These are phyloP conservation scores for Aphrocallistes beatrix DNA, from an alignment of 37 sponge, comb jelly and placozoan genomes.

Conservation along the genomic window DNA sequence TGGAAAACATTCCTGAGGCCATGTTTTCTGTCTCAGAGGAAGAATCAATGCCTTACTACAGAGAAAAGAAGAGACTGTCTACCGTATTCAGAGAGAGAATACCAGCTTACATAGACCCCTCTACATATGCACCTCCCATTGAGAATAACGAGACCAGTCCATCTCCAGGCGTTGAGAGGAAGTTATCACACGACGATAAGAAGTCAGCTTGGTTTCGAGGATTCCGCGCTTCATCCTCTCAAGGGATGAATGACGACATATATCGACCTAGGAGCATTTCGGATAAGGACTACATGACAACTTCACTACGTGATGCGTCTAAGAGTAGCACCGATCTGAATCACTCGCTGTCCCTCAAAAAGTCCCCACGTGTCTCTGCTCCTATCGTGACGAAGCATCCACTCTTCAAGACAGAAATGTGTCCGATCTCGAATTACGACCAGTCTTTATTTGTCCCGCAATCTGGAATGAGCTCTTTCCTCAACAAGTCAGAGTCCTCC, in stretches of 20 bases:
- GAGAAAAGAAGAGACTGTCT: not conserved
- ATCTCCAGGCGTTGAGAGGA: not conserved
- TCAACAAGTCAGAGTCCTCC: not conserved
- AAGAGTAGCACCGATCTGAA: not conserved
- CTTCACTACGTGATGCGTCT: not conserved
- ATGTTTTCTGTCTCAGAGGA: not conserved
- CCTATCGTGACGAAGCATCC: not conserved
- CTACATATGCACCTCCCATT: not conserved
- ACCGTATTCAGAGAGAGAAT: not conserved
- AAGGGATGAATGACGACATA: not conserved
- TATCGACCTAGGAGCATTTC: not conserved
- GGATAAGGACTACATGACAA: not conserved
- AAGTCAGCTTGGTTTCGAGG: not conserved
- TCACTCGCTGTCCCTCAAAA: not conserved
- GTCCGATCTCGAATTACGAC: not conserved
- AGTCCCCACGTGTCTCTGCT: not conserved
- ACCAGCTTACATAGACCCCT: not conserved
- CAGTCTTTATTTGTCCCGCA: not conserved
- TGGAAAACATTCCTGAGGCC: not conserved
- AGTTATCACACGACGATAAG: not conserved
- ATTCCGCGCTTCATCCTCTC: not conserved
- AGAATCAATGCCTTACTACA: not conserved
- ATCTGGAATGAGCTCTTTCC: not conserved
- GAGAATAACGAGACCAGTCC: not conserved
- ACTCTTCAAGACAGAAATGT: not conserved